Percentiles rank a stretch among this genome's conserved stretches.
These are phyloP conservation scores for Zoanthus sansibaricus DNA, from an alignment of 92 coral and sea anemone genomes.

Conservation along the genomic window DNA sequence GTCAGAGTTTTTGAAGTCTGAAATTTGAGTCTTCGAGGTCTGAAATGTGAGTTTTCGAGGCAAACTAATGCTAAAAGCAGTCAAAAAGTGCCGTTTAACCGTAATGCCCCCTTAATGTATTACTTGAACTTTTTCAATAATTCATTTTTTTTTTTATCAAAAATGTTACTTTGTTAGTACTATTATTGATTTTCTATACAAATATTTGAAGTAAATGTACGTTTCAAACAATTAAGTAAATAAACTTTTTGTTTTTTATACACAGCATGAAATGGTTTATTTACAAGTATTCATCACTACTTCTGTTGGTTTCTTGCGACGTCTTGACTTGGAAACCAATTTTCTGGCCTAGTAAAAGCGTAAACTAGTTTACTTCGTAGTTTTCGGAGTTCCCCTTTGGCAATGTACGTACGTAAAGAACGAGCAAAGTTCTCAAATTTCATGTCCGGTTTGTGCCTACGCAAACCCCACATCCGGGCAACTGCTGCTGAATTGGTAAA, in stretches of 20 bases:
- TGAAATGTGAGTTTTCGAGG: too few species aligned
- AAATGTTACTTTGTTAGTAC: too few species aligned
- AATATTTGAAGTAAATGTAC: background rate
- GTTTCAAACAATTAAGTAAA: background rate
- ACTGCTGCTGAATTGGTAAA: slow-evolving; percentile 37
- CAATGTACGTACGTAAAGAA: slow-evolving; percentile 41
- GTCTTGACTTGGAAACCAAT: slow-evolving; percentile 34
- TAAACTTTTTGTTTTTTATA: background rate
- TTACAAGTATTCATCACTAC: background rate
- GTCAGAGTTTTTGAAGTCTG: too few species aligned
- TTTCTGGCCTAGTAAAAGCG: slow-evolving; percentile 26
- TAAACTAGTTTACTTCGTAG: slow-evolving; percentile 32
- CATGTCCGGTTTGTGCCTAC: slow-evolving; percentile 43
- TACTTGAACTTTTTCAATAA: too few species aligned
- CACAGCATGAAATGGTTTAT: background rate
- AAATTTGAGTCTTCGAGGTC: too few species aligned
- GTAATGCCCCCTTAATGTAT: too few species aligned
- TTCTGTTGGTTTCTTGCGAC: background rate
- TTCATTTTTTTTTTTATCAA: too few species aligned
- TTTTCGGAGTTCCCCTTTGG: slow-evolving; percentile 34
- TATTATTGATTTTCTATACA: too few species aligned
- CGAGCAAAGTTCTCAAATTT: slow-evolving; percentile 43
- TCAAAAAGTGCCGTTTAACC: too few species aligned
- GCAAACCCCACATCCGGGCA: slow-evolving; percentile 42
- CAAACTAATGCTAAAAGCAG: too few species aligned